These are phyloP conservation scores for Lutjanus campechanus DNA, from an alignment of 2,797 vertebrate genomes.

Conservation along the genomic window DNA sequence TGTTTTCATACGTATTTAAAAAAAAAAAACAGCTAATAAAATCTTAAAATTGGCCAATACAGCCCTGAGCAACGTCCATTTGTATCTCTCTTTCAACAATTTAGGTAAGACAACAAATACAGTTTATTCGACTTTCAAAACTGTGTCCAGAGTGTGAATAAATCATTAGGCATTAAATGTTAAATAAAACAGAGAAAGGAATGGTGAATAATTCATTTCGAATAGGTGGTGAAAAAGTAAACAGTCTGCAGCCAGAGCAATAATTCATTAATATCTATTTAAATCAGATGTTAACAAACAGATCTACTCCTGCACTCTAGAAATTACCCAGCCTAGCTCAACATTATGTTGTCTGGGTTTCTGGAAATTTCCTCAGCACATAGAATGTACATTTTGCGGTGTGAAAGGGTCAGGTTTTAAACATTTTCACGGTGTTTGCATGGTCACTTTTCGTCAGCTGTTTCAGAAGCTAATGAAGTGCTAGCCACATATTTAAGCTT, in stretches of 20 bases:
- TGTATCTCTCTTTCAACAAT: slow-evolving; percentile 66
- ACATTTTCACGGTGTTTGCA: neutral
- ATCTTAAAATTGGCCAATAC: slow-evolving; percentile 68
- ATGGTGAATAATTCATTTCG: slow-evolving; percentile 79
- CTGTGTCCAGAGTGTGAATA: slow-evolving; percentile 79
- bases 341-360: neutral
- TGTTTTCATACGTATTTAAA: slow-evolving; percentile 20
- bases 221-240: slow-evolving; percentile 81
- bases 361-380: neutral
- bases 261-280: slow-evolving; percentile 83
- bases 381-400: neutral
- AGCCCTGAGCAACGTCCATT: slow-evolving; percentile 76
- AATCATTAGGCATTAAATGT: slow-evolving; percentile 84
- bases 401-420: no score
- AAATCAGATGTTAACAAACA: slow-evolving; percentile 77
- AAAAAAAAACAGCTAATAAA: slow-evolving; percentile 40
- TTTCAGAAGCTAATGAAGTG: neutral
- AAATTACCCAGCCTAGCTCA: slow-evolving; percentile 5
- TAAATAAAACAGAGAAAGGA: slow-evolving; percentile 81
- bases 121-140: slow-evolving; percentile 77
- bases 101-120: slow-evolving; percentile 75
- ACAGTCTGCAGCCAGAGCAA: slow-evolving; percentile 72
- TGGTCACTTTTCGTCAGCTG: neutral
- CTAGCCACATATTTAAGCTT: no score
- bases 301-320: slow-evolving; percentile 27